A percentile compares a stretch with the other conserved stretches of the same genome.
phyloP scores from a whole-genome alignment of 2,888 invertebrate genomes.

The Platypus cylindrus region DNA sequence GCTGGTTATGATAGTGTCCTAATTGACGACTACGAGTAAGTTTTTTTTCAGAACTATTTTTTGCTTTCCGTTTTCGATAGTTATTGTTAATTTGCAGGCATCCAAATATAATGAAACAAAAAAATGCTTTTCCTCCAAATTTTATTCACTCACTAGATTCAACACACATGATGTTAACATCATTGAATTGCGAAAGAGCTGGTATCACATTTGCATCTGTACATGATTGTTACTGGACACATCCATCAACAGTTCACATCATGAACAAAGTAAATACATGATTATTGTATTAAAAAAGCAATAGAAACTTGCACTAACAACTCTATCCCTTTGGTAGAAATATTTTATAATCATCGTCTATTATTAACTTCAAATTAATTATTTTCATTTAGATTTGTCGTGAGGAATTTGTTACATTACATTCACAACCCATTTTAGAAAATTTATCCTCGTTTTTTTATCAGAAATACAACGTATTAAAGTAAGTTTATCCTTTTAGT shows the following conservation, averaged over 20 bases:
- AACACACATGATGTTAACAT: constrained; percentile 98
- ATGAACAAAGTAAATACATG: constrained; percentile 69
- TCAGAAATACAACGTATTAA: constrained; percentile 43
- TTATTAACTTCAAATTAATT: too few relatives aligned
- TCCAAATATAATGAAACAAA: constrained; percentile 78
- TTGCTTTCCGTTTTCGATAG: too few relatives aligned
- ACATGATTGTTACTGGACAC: constrained; percentile 99
- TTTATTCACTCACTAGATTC: constrained; percentile 98
- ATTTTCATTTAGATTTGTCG: constrained; percentile 64
- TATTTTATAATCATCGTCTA: too few relatives aligned
- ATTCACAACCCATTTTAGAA: constrained; percentile 84
- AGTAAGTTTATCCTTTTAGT: neutral
- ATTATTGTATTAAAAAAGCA: neutral
- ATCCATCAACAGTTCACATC: constrained; percentile 68
- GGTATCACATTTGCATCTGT: constrained; percentile 91
- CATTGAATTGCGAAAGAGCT: constrained; percentile 68
- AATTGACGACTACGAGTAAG: constrained; percentile 47
- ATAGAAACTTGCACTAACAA: neutral
- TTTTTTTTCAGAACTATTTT: too few relatives aligned
- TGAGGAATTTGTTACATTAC: constrained; percentile 95
- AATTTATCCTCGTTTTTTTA: constrained; percentile 66
- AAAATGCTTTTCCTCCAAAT: constrained; percentile 98
- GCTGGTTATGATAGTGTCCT: constrained; percentile 31
- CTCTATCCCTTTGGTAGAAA: too few relatives aligned
- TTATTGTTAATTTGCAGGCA: constrained; percentile 40